Evolutionary conservation across 2,797 vertebrate species (phyloP).

Genomic region (Luscinia megarhynchos): DNA sequence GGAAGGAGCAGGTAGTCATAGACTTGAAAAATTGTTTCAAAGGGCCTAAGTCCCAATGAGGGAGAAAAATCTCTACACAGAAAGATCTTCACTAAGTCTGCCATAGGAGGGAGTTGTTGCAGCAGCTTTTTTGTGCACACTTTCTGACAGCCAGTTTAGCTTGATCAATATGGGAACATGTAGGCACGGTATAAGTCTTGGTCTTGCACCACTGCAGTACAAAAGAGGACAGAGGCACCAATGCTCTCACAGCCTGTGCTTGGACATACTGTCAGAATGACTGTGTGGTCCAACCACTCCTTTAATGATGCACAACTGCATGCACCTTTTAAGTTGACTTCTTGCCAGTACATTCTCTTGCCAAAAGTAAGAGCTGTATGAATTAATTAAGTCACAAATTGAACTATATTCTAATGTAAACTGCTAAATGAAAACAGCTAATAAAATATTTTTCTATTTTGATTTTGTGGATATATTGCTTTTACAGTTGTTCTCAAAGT

Average conservation of each 20-base stretch:
- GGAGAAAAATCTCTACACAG: background rate
- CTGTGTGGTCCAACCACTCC: background rate
- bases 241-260: background rate
- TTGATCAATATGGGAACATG: background rate
- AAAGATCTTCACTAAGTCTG: background rate
- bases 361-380: background rate
- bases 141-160: background rate
- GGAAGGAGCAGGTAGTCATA: background rate
- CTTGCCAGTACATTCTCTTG: background rate
- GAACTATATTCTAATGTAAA: slow-evolving; percentile 1
- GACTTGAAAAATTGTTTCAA: background rate
- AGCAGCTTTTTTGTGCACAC: background rate
- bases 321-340: background rate
- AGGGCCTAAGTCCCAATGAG: background rate
- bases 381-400: background rate
- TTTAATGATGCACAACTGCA: background rate
- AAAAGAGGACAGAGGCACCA: background rate
- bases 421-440: slow-evolving; percentile 3
- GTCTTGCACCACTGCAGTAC: background rate
- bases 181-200: rapidly evolving
- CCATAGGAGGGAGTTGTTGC: slow-evolving; percentile 28
- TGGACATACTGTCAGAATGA: background rate
- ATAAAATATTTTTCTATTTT: slow-evolving; percentile 3
- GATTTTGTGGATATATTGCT: background rate
- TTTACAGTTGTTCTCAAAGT: background rate